Evolutionary conservation across 2,888 invertebrate species (phyloP).

Genomic region (Diaphora mendica): DNA sequence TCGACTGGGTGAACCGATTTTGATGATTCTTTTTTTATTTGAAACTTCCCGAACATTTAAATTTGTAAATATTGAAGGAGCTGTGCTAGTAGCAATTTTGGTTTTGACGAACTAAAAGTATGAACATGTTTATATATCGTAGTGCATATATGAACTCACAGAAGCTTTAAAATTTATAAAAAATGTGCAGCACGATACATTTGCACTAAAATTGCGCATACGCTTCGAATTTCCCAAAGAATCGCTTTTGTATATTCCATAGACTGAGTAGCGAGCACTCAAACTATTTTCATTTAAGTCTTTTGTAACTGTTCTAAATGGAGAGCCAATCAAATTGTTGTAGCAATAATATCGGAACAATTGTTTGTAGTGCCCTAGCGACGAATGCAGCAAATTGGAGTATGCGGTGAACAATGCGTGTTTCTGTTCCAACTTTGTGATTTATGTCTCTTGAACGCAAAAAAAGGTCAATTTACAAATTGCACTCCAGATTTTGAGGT

Average conservation of each 20-base stretch:
- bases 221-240: conserved; percentile 28
- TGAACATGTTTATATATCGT: no score
- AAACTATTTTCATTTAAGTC: conserved; percentile 47
- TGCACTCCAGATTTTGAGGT: background rate
- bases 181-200: background rate
- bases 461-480: background rate
- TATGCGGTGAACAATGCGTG: conserved; percentile 30
- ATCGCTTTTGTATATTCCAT: conserved; percentile 27
- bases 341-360: conserved; percentile 56
- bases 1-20: no score
- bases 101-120: no score
- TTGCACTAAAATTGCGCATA: background rate
- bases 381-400: conserved; percentile 44
- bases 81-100: no score
- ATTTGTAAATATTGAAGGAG: no score
- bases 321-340: conserved; percentile 54
- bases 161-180: background rate
- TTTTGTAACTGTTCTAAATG: conserved; percentile 48
- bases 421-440: conserved; percentile 28
- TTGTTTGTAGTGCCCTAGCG: conserved; percentile 42
- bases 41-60: no score
- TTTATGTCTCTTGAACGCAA: conserved; percentile 28
- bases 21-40: no score
- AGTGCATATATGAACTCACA: no score
- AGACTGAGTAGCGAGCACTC: conserved; percentile 31